A percentile compares a stretch with the other conserved stretches of the same genome.
Evolutionary conservation across 2,888 invertebrate species (phyloP).

Genomic region (Rhorus exstirpatorius): DNA sequence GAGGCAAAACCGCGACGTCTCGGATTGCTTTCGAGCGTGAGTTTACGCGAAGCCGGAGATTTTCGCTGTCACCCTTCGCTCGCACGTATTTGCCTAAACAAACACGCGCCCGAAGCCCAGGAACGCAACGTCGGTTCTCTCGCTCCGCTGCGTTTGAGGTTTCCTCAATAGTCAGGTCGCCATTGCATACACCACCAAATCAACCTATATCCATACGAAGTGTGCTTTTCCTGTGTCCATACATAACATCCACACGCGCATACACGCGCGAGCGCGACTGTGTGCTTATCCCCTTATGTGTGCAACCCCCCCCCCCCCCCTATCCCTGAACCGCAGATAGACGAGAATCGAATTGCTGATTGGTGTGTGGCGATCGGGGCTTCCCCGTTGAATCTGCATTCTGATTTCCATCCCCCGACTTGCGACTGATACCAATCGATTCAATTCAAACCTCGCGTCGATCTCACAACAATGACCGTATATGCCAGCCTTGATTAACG

Average conservation of each 20-base stretch:
- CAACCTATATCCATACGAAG: conserved; percentile 44
- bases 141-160: conserved; percentile 59
- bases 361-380: conserved; percentile 59
- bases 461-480: background rate
- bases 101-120: conserved; percentile 59
- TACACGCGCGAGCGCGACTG: background rate
- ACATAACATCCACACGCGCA: background rate
- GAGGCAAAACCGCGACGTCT: conserved; percentile 70
- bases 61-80: conserved; percentile 32
- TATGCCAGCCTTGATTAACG: conserved; percentile 5
- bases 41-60: conserved; percentile 25
- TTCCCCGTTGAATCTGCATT: conserved; percentile 45
- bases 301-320: background rate
- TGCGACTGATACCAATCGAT: conserved; percentile 43
- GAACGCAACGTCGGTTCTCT: conserved; percentile 38
- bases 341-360: conserved; percentile 66
- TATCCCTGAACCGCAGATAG: conserved; percentile 42
- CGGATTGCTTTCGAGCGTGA: conserved; percentile 64
- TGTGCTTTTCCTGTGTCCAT: conserved; percentile 32
- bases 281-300: conserved; percentile 51
- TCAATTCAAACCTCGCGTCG: conserved; percentile 49
- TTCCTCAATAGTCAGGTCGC: conserved; percentile 53
- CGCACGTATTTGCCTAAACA: conserved; percentile 64
- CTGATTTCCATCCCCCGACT: conserved; percentile 54
- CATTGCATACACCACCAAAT: conserved; percentile 52